Evolutionary conservation across 2,797 vertebrate species (phyloP).

Genomic region (Onychomys torridus): DNA sequence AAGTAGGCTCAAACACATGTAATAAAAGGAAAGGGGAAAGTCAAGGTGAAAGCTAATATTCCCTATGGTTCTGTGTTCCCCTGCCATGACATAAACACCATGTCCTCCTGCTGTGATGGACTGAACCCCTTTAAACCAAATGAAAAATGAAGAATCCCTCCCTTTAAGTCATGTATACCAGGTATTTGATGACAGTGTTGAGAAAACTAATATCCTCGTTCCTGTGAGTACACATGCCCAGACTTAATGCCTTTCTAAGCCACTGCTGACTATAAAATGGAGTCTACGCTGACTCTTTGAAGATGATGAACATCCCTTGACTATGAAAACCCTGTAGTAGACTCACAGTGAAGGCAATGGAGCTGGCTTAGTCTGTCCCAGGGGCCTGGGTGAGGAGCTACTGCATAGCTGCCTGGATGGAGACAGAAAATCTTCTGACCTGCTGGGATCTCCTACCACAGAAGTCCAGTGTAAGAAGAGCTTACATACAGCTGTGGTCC

Average conservation of each 20-base stretch:
- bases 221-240: not conserved
- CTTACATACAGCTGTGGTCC: rapidly evolving
- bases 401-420: not conserved
- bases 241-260: slow-evolving; percentile 85
- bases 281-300: not conserved
- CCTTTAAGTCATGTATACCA: not conserved
- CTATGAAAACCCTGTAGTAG: slow-evolving; percentile 72
- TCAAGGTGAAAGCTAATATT: not conserved
- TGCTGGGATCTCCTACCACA: not conserved
- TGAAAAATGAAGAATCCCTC: not conserved
- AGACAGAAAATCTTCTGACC: slow-evolving; percentile 81
- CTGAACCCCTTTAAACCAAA: not conserved
- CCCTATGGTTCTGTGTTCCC: not conserved
- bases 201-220: not conserved
- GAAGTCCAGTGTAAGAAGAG: not conserved
- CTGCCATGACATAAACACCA: not conserved
- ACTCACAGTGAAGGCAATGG: slow-evolving; percentile 70
- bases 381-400: slow-evolving; percentile 66
- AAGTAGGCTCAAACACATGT: not conserved
- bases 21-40: not conserved
- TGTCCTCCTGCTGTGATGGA: not conserved
- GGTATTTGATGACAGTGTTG: not conserved
- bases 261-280: slow-evolving; percentile 87
- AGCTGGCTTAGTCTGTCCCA: slow-evolving; percentile 80
- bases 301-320: slow-evolving; percentile 50